phyloP scores from a whole-genome alignment of 1,140 invertebrate genomes.

The Acromyrmex heyeri region DNA sequence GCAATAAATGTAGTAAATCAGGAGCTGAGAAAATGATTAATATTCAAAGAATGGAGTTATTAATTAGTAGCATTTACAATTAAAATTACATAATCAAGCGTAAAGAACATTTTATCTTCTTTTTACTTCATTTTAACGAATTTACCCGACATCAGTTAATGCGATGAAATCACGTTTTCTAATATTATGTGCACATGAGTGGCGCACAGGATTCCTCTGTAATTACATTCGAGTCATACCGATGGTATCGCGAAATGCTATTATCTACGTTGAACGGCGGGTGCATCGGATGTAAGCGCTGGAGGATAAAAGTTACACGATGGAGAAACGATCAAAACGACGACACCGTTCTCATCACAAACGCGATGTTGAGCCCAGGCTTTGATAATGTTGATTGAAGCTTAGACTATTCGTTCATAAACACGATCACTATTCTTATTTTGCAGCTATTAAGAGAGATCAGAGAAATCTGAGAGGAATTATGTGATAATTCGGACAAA shows the following conservation, averaged over 20 bases:
- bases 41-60: background rate
- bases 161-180: conserved; percentile 41
- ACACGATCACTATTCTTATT: conserved; percentile 20
- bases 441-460: background rate
- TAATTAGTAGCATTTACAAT: background rate
- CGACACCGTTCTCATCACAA: conserved; percentile 70
- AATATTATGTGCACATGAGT: conserved; percentile 31
- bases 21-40: background rate
- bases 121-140: background rate
- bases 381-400: conserved; percentile 84
- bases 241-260: conserved; percentile 76
- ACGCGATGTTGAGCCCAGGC: conserved; percentile 70
- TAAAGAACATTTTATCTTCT: background rate
- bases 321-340: conserved; percentile 6
- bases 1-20: background rate
- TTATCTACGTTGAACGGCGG: conserved; percentile 71
- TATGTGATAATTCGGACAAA: background rate
- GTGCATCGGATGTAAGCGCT: conserved; percentile 32
- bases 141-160: conserved; percentile 22
- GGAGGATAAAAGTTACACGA: conserved; percentile 56
- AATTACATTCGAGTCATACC: conserved; percentile 81
- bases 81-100: background rate
- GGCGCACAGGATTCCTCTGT: conserved; percentile 64
- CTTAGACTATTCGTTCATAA: conserved; percentile 70
- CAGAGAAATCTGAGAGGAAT: background rate